Base-by-base conservation (phyloP, 92 coral and sea anemone species). In the Hydrozoanthus gracilis region DNA sequence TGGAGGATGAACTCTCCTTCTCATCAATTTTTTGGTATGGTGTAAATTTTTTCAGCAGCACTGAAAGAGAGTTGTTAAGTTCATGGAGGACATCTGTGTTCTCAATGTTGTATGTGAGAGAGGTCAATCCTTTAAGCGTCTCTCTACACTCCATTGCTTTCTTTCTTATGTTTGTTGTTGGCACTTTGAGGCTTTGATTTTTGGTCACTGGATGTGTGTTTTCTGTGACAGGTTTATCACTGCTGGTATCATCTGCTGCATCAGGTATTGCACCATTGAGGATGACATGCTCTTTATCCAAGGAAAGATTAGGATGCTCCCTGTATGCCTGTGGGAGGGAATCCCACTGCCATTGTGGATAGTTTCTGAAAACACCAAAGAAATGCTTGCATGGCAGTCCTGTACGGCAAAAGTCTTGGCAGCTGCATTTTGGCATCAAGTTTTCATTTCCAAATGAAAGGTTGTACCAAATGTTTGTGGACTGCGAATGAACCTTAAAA, bases 301-400 rank as follows among this genome's bases (percentile, higher is more conserved):
- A 51, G 16, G 86, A 84, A 67, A 84, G 58, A 55, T 76, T 46
- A 12, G 92, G 86, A 48, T 84, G 45, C 46, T 76, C 73, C 0
- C 92, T 27, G n/a, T 89, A 84, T 54, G 71, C 15, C 46, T 68
- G 74, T 27, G 92, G 92, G 45, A 89, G 73, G 20, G 88, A 84
- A 45, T 82, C 82, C 93, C 90, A 90, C 35, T 87, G 84, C 90
- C 90, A 90, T 20, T 87, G 48, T 45, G 83, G 93, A 56, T 50
- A 74, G 44, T 89, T 52, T 16, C 86, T 75, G 49, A 84, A 83
- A 44, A 89, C 64, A 39, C 89, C 89, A 82, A 85, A 85, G 51
- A 84, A 85, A 54, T 89, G 89, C 60, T 84, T 77, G 61, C 88
- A 88, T 51, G 54, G 82, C 11, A 83, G 83, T n/a, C 91, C 91